phyloP scores from a whole-genome alignment of 2,797 vertebrate genomes.

The Mormyrus proboscirostris region DNA sequence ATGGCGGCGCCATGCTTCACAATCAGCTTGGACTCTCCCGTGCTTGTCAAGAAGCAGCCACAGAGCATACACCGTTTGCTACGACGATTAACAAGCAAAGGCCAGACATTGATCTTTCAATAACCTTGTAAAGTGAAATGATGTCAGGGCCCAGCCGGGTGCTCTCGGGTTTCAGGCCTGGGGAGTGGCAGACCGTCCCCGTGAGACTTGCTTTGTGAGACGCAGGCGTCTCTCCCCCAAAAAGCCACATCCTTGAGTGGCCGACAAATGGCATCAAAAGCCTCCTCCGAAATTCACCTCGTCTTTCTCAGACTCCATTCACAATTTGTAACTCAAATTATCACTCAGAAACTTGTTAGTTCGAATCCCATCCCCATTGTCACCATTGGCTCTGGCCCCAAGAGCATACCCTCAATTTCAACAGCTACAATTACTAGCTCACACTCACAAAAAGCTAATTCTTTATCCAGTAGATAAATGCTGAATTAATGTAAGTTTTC shows the following conservation, averaged over 20 bases:
- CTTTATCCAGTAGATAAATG: background rate
- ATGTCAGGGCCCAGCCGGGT: background rate
- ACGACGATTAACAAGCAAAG: background rate
- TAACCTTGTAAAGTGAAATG: constrained; percentile 6
- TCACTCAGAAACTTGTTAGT: background rate
- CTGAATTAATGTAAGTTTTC: background rate
- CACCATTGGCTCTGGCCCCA: background rate
- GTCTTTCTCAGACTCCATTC: background rate
- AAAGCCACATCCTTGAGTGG: background rate
- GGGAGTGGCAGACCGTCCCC: background rate
- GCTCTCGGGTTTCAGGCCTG: background rate
- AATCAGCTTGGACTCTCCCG: background rate
- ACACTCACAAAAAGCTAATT: background rate
- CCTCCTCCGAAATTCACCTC: background rate
- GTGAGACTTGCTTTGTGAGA: background rate
- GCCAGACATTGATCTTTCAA: background rate
- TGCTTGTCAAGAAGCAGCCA: background rate
- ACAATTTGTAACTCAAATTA: background rate
- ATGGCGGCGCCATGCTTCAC: background rate
- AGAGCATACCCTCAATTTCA: background rate
- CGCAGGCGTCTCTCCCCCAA: background rate
- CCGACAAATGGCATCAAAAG: background rate
- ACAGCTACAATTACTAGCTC: background rate
- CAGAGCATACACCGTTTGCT: background rate
- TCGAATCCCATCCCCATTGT: background rate